Evolutionary conservation across 2,797 vertebrate species (phyloP).

Genomic region (Falco cherrug): DNA sequence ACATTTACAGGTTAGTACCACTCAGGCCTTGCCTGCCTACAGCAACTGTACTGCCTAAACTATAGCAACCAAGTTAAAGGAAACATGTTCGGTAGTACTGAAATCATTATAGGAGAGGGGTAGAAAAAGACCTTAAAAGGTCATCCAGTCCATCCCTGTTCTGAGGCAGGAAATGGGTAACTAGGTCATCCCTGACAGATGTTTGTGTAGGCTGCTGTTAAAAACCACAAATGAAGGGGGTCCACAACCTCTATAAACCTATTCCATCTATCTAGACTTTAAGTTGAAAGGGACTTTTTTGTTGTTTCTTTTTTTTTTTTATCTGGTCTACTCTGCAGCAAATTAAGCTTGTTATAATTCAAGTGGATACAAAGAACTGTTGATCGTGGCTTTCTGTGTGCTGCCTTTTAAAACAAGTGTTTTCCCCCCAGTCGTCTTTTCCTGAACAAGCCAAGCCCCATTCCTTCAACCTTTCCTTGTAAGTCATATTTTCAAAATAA

Average conservation of each 20-base stretch:
- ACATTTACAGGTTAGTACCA: background rate
- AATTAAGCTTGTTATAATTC: background rate
- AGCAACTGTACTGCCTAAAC: background rate
- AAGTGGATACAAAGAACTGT: background rate
- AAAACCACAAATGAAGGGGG: constrained; percentile 48
- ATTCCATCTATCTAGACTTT: constrained; percentile 31
- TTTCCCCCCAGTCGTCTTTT: background rate
- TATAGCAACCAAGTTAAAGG: background rate
- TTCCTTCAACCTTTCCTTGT: background rate
- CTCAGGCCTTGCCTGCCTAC: background rate
- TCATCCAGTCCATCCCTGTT: constrained; percentile 4
- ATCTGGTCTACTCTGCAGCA: background rate
- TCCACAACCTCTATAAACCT: constrained; percentile 41
- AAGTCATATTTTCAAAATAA: constrained; percentile 11
- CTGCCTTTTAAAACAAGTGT: background rate
- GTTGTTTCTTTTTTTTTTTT: background rate
- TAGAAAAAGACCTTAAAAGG: constrained; percentile 24
- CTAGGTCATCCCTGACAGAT: constrained; percentile 54
- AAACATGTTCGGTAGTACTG: background rate
- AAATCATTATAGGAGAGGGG: background rate
- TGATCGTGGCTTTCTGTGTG: background rate
- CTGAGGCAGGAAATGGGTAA: constrained; percentile 55
- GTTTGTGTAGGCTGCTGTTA: constrained; percentile 51
- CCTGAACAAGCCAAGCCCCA: background rate
- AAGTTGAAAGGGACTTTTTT: background rate